Conservation (phyloP, 35 echinoderm and acorn worm species). For the Heliocidaris tuberculata region DNA sequence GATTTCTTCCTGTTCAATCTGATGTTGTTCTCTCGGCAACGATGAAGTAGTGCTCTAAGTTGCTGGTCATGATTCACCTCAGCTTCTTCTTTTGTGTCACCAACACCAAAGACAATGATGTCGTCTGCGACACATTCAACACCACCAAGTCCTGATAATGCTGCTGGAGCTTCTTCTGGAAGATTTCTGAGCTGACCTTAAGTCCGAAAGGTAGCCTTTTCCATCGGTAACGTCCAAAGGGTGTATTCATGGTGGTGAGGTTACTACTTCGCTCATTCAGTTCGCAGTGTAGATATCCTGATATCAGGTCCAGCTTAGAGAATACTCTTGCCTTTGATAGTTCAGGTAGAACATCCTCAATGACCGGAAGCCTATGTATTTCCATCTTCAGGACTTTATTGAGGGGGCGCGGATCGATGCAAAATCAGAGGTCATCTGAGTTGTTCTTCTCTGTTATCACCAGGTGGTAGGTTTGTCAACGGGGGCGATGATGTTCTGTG, state of each 20-base stretch:
- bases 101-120: constrained; percentile 69
- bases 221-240: constrained; percentile 69
- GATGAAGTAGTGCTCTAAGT: constrained; percentile 56
- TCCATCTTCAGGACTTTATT: constrained; percentile 49
- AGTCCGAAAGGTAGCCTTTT: constrained; percentile 42
- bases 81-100: constrained; percentile 58
- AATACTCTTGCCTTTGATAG: constrained; percentile 46
- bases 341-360: constrained; percentile 54
- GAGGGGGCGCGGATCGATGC: constrained; percentile 54
- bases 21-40: constrained; percentile 50
- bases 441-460: constrained; percentile 37
- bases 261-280: constrained; percentile 40
- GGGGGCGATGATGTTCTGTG: constrained; percentile 31
- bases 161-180: constrained; percentile 51
- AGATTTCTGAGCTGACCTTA: constrained; percentile 44
- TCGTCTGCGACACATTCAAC: constrained; percentile 67
- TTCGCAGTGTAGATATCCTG: constrained; percentile 59
- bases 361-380: constrained; percentile 26
- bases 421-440: constrained; percentile 23
- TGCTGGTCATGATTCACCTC: constrained; percentile 52
- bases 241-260: constrained; percentile 72
- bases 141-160: constrained; percentile 38
- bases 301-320: constrained; percentile 24
- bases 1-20: constrained; percentile 55
- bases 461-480: constrained; percentile 54